Evolutionary conservation across 2,797 vertebrate genomes (phyloP).

Genomic region (Falco rusticolus): DNA sequence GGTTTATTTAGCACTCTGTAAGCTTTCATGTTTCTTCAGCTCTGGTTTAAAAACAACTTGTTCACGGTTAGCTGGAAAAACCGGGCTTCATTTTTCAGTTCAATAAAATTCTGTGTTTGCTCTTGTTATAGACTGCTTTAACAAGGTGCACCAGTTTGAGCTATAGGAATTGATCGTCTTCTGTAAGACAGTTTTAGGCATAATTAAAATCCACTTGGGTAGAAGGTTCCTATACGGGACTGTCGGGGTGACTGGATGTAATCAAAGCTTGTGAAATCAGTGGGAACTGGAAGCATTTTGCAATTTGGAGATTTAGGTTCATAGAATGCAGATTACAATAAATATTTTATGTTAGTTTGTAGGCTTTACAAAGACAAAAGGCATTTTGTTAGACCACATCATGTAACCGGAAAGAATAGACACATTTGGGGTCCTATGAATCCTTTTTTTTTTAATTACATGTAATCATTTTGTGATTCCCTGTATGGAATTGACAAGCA

Average conservation of each 20-base stretch:
- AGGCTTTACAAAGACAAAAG: neutral
- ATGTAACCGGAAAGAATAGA: neutral
- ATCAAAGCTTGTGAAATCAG: neutral
- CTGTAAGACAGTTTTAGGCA: neutral
- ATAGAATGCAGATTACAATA: neutral
- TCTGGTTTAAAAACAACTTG: neutral
- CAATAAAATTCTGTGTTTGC: neutral
- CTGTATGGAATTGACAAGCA: neutral
- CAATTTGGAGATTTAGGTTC: neutral
- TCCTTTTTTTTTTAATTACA: neutral
- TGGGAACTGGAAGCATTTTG: neutral
- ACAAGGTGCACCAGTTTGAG: neutral
- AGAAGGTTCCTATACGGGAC: neutral
- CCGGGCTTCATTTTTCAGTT: neutral
- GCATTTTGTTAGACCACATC: neutral
- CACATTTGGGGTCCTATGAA: neutral
- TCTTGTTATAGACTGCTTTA: neutral
- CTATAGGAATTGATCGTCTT: neutral
- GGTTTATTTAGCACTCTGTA: neutral
- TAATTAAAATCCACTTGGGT: neutral
- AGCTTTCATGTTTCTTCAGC: neutral
- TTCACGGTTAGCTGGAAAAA: neutral
- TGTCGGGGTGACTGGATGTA: neutral
- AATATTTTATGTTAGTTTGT: neutral
- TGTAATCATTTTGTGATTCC: neutral